Evolutionary conservation across 2,888 invertebrate genomes (phyloP).

Genomic region (Drosophila falleni): DNA sequence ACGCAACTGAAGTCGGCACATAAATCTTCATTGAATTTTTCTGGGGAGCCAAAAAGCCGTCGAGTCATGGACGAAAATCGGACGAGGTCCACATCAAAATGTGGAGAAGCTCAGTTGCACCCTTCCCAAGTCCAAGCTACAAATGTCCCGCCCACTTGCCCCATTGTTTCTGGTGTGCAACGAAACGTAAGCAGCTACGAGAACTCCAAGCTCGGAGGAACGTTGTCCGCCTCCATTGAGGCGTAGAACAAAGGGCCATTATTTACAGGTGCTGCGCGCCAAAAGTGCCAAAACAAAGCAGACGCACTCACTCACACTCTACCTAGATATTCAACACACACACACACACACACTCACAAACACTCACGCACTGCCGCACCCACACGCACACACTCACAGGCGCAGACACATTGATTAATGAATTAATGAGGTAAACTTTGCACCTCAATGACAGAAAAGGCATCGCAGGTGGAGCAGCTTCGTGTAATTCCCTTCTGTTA

Average conservation of each 20-base stretch:
- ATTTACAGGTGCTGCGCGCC: conserved; percentile 80
- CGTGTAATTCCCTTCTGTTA: conserved; percentile 57
- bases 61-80: conserved; percentile 61
- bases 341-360: conserved; percentile 18
- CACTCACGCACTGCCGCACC: conserved; percentile 14
- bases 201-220: conserved; percentile 21
- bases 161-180: conserved; percentile 63
- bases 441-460: conserved; percentile 80
- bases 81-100: conserved; percentile 47
- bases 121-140: conserved; percentile 2
- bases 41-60: conserved; percentile 57
- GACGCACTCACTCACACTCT: conserved; percentile 63
- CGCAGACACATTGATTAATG: conserved; percentile 80
- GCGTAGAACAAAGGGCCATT: conserved; percentile 79
- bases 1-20: conserved; percentile 67
- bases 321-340: conserved; percentile 18
- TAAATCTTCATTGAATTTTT: conserved; percentile 76
- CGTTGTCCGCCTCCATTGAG: conserved; percentile 61
- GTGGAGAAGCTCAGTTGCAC: conserved; percentile 17
- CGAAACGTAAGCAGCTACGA: conserved; percentile 63
- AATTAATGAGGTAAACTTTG: conserved; percentile 80
- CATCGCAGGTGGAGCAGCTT: conserved; percentile 53
- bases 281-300: conserved; percentile 82
- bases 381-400: conserved; percentile 42
- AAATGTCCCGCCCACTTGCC: conserved; percentile 13